Evolutionary conservation across 2,888 invertebrate genomes (phyloP).

Genomic region (Cerastoderma edule): DNA sequence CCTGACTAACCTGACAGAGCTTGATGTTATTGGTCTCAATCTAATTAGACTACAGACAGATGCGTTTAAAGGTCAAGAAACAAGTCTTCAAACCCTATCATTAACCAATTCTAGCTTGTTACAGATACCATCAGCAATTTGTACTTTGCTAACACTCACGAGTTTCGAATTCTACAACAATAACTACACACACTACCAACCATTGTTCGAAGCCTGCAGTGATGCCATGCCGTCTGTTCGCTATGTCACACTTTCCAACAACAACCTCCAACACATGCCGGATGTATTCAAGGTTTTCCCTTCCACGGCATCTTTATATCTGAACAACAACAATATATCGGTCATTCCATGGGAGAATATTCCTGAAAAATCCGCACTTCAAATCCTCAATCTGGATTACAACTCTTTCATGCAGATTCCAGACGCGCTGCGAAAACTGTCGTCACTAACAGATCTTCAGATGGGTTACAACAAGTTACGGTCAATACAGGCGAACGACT

Average conservation of each 20-base stretch:
- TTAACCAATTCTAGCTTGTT: not conserved
- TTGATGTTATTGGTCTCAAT: not conserved
- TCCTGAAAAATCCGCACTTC: not conserved
- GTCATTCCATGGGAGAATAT: not conserved
- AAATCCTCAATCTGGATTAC: not conserved
- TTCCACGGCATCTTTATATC: not conserved
- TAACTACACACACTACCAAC: not conserved
- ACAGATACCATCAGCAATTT: not conserved
- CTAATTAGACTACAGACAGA: not conserved
- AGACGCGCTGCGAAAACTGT: not conserved
- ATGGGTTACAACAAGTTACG: not conserved
- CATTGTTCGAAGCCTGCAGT: not conserved
- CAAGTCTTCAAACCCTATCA: not conserved
- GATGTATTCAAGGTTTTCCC: conserved; percentile 7
- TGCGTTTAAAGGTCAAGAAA: not conserved
- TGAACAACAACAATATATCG: not conserved
- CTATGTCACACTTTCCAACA: not conserved
- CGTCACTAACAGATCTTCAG: not conserved
- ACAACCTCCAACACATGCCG: conserved; percentile 3
- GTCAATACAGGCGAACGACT: not conserved
- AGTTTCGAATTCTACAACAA: not conserved
- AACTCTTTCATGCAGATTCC: not conserved
- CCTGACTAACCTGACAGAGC: not conserved
- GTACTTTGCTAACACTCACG: not conserved
- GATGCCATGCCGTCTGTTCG: not conserved